phyloP scores from a whole-genome alignment of 2,113 vertebrate genomes.

The Casuarius casuarius region DNA sequence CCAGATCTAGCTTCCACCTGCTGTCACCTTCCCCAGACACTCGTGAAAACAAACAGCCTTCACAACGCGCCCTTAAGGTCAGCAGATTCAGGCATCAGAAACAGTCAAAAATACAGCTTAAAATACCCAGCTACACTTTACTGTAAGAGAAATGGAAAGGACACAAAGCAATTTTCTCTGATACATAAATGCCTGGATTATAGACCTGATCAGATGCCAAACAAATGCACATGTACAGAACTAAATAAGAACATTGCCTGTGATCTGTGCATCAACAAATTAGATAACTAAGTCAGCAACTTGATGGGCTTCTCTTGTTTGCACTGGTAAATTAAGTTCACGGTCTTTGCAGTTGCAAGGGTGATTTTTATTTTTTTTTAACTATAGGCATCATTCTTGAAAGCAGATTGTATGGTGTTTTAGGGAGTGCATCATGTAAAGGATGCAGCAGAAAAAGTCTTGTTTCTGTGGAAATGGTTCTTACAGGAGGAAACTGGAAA shows the following conservation, averaged over 20 bases:
- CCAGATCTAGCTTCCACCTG: rapidly evolving
- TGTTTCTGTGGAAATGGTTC: neutral
- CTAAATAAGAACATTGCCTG: neutral
- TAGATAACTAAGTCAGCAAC: neutral
- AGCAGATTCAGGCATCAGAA: neutral
- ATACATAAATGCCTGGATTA: neutral
- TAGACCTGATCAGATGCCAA: neutral
- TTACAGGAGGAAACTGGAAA: neutral
- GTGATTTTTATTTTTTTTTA: constrained; percentile 1
- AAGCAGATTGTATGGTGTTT: constrained; percentile 17
- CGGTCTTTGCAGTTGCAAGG: constrained; percentile 1
- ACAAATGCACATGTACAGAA: neutral
- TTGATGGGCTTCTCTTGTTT: constrained; percentile 55
- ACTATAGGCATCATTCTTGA: neutral
- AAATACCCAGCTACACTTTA: neutral
- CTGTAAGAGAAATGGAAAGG: neutral
- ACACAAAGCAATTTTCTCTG: neutral
- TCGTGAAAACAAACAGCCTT: neutral
- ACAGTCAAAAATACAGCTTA: neutral
- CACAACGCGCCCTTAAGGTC: neutral
- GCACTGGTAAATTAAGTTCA: constrained; percentile 65
- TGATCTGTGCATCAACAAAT: constrained; percentile 51
- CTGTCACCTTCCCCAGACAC: neutral
- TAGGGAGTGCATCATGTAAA: constrained; percentile 28
- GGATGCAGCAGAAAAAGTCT: neutral